These are phyloP conservation scores for Drosophila mulleri DNA, from an alignment of 2,888 invertebrate species.

Conservation along the genomic window DNA sequence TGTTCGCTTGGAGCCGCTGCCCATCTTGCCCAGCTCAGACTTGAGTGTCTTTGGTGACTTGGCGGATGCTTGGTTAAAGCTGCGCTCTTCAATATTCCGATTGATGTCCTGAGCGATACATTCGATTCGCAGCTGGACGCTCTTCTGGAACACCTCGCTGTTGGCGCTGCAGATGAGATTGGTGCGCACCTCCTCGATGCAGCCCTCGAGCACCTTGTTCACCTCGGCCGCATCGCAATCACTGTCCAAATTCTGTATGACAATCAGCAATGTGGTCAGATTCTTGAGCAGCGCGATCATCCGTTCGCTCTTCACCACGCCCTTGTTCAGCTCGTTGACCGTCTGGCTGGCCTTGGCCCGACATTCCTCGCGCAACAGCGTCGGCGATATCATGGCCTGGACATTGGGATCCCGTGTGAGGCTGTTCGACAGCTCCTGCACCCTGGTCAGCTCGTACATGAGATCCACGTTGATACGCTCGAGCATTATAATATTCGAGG, in stretches of 20 bases:
- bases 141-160: conserved; percentile 92
- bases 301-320: conserved; percentile 87
- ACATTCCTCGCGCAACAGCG: conserved; percentile 94
- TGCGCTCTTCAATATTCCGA: conserved; percentile 63
- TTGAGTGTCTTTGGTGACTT: conserved; percentile 42
- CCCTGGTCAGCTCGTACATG: conserved; percentile 93
- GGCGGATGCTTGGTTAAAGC: conserved; percentile 38
- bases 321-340: conserved; percentile 90
- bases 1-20: not conserved
- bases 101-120: conserved; percentile 82
- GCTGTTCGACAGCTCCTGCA: conserved; percentile 93
- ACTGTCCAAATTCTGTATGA: conserved; percentile 85
- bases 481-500: conserved; percentile 93
- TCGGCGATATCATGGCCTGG: conserved; percentile 94
- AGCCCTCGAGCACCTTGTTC: conserved; percentile 96
- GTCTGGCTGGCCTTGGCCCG: conserved; percentile 93
- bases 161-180: conserved; percentile 90
- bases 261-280: conserved; percentile 92
- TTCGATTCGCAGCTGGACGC: conserved; percentile 94
- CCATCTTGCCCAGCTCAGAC: conserved; percentile 26
- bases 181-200: conserved; percentile 93
- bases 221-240: conserved; percentile 91
- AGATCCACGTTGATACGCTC: conserved; percentile 96
- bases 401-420: conserved; percentile 94
- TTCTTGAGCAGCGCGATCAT: conserved; percentile 93